Evolutionary conservation across 2,888 invertebrate species (phyloP).

Genomic region (Lissonota sp.): DNA sequence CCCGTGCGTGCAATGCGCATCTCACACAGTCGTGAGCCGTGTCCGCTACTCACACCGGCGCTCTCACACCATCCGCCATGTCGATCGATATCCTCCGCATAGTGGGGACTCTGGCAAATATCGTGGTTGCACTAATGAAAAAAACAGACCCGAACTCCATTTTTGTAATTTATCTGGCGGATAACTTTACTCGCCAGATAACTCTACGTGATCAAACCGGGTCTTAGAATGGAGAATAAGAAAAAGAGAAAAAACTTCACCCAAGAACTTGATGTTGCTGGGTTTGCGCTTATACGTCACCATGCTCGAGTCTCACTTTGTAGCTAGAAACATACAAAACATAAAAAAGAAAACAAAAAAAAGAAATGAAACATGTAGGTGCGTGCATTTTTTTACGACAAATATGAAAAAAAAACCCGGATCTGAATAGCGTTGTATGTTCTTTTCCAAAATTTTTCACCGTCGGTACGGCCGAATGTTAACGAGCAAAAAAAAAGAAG

Average conservation of each 20-base stretch:
- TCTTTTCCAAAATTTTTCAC: conserved; percentile 80
- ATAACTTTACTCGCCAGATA: no score
- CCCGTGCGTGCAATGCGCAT: no score
- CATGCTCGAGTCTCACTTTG: conserved; percentile 74
- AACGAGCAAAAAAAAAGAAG: conserved; percentile 35
- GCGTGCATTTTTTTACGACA: conserved; percentile 3
- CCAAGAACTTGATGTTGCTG: conserved; percentile 71
- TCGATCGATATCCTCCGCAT: no score
- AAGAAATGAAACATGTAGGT: conserved; percentile 27
- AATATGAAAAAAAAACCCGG: conserved; percentile 72
- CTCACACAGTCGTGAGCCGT: no score
- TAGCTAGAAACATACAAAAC: conserved; percentile 65
- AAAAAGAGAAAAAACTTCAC: conserved; percentile 69
- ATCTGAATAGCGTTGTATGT: conserved; percentile 81
- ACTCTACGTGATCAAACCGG: no score
- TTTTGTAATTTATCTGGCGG: no score
- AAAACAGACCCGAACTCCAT: neutral
- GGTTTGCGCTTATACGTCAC: conserved; percentile 67
- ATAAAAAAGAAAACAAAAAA: conserved; percentile 47
- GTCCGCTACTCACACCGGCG: no score
- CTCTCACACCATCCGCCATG: no score
- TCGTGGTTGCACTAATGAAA: no score
- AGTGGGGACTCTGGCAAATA: no score
- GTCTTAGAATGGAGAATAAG: neutral
- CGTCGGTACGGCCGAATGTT: conserved; percentile 75